phyloP scores from a whole-genome alignment of 35 echinoderm and acorn worm genomes.

The Heliocidaris tuberculata region DNA sequence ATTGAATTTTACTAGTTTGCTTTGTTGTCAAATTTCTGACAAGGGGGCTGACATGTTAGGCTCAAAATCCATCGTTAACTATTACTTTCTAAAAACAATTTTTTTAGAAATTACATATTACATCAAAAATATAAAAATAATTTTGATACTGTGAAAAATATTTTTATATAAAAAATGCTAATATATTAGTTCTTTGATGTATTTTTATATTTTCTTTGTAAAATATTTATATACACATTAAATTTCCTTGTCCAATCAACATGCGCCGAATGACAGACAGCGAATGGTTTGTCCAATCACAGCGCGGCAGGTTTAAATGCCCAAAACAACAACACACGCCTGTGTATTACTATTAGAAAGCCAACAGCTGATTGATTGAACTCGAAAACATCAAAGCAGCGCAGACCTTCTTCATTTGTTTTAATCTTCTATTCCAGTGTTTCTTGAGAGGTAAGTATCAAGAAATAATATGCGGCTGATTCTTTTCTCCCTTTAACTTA shows the following conservation, averaged over 20 bases:
- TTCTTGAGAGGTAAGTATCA: neutral
- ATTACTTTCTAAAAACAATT: neutral
- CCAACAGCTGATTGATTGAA: neutral
- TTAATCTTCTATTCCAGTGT: neutral
- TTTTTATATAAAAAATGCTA: neutral
- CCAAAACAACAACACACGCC: neutral
- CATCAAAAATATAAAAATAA: neutral
- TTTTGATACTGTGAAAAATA: neutral
- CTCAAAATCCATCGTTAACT: neutral
- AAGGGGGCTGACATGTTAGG: conserved; percentile 26
- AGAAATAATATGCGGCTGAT: neutral
- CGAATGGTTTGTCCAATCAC: conserved; percentile 47
- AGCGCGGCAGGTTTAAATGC: conserved; percentile 44
- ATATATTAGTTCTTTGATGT: neutral
- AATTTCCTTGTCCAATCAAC: conserved; percentile 14
- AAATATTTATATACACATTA: neutral
- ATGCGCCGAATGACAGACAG: conserved; percentile 13
- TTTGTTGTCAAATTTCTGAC: neutral
- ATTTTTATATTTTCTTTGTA: neutral
- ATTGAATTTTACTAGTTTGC: neutral
- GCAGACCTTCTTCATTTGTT: neutral
- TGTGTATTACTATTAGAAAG: neutral
- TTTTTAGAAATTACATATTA: no score
- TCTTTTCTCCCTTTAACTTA: neutral
- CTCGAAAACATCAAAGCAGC: neutral